Percentiles rank a stretch among this genome's conserved stretches.
phyloP scores from a whole-genome alignment of 2,113 vertebrate species.

The Tupaia chinensis region DNA sequence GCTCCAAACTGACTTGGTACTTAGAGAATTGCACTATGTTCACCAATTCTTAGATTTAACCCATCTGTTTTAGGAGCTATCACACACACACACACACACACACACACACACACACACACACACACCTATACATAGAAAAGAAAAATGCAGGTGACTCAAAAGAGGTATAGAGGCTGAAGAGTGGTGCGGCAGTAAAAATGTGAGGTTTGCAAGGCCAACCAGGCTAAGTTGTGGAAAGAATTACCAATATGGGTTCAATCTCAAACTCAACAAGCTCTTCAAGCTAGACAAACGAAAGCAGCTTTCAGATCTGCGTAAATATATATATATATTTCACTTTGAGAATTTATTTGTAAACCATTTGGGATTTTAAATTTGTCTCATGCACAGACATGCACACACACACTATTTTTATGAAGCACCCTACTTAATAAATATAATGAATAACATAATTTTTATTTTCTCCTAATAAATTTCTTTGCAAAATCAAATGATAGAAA shows the following conservation, averaged over 20 bases:
- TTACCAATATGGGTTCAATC: neutral
- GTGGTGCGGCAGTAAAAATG: too few relatives aligned
- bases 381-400: neutral
- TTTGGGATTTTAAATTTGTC: neutral
- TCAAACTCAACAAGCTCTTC: neutral
- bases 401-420: neutral
- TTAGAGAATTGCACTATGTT: neutral
- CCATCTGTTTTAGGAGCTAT: neutral
- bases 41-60: neutral
- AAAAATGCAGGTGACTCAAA: neutral
- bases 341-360: neutral
- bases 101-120: neutral
- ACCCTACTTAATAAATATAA: neutral
- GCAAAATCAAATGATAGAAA: neutral
- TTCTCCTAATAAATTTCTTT: neutral
- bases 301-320: neutral
- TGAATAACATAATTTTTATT: neutral
- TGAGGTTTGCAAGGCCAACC: too few relatives aligned
- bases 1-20: slow-evolving; percentile 11
- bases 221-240: neutral
- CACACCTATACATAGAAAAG: neutral
- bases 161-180: neutral
- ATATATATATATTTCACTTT: neutral
- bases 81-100: neutral
- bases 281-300: neutral